Conservation (phyloP, 2,797 vertebrate species). For the Semotilus atromaculatus region DNA sequence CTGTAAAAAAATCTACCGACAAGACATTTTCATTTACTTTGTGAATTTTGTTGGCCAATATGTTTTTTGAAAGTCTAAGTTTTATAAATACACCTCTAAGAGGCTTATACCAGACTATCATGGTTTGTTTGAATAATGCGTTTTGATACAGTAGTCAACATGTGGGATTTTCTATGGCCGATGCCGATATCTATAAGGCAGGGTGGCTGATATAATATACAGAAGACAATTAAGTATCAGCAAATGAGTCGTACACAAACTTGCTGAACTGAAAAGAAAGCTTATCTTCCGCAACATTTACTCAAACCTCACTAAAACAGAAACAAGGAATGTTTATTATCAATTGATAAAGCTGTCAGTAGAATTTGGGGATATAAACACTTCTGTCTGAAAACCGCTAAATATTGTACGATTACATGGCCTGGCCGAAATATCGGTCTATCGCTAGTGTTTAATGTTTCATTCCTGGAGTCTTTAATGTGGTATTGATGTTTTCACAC, state of each 20-base stretch:
- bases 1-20: background rate
- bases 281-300: background rate
- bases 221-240: background rate
- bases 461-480: slow-evolving; percentile 8
- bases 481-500: slow-evolving; percentile 15
- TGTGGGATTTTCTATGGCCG: background rate
- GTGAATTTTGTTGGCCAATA: too few relatives aligned
- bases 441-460: background rate
- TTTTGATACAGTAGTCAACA: background rate
- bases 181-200: background rate
- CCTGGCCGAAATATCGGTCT: background rate
- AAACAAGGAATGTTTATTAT: background rate
- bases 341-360: background rate
- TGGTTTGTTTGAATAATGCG: background rate
- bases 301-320: background rate
- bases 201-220: background rate
- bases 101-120: background rate
- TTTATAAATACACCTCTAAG: too few relatives aligned
- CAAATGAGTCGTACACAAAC: background rate
- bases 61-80: background rate
- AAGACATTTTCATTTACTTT: background rate
- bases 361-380: background rate
- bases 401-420: background rate
- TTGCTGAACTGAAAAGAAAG: background rate
- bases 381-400: background rate